Percentiles rank a stretch among this genome's conserved stretches.
Conservation (phyloP, 1,140 invertebrate genomes). For the Sesamia nonagrioides region DNA sequence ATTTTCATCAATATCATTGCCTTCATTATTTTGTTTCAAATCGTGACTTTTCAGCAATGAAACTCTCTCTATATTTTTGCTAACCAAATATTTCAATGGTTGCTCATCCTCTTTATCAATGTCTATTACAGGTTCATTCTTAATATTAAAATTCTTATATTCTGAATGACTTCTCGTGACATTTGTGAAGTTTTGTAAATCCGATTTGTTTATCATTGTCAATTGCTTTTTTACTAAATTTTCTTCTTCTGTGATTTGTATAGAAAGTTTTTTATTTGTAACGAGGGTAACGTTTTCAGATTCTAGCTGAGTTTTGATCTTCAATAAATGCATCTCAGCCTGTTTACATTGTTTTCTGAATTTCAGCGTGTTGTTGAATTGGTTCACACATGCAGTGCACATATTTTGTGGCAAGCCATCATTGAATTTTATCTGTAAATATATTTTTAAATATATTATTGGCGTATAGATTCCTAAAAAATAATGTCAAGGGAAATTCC, state of each 20-base stretch:
- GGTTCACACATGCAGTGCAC: constrained; percentile 49
- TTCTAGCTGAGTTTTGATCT: not conserved
- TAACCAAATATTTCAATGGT: not conserved
- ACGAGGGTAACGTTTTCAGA: not conserved
- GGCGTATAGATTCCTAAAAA: too few relatives aligned
- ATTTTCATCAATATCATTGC: not conserved
- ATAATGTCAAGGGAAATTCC: too few relatives aligned
- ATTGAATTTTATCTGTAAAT: constrained; percentile 70
- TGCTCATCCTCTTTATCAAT: not conserved
- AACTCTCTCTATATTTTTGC: not conserved
- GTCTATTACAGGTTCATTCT: not conserved
- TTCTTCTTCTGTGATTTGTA: not conserved
- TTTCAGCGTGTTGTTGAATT: constrained; percentile 46
- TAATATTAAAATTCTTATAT: not conserved
- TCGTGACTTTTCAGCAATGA: not conserved
- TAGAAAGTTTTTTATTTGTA: not conserved
- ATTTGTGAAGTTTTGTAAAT: not conserved
- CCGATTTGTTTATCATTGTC: not conserved
- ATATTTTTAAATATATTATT: too few relatives aligned
- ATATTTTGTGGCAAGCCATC: constrained; percentile 70
- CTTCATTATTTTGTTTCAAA: not conserved
- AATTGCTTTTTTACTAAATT: not conserved
- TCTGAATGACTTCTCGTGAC: not conserved
- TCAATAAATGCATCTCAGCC: constrained; percentile 49
- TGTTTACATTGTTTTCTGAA: constrained; percentile 54